These are phyloP conservation scores for Lutraria lutraria DNA, from an alignment of 2,888 invertebrate genomes.

Conservation along the genomic window DNA sequence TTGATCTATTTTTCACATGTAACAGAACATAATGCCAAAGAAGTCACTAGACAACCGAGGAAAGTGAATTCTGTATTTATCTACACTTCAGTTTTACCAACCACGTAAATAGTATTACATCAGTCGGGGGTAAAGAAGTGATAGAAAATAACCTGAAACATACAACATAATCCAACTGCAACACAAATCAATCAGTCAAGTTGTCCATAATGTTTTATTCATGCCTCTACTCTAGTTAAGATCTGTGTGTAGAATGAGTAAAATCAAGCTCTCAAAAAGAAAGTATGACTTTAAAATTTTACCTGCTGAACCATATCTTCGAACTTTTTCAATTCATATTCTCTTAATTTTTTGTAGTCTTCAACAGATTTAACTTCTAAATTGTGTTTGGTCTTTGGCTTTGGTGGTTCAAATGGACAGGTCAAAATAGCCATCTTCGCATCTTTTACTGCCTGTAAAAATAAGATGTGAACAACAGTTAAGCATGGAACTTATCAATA, in stretches of 20 bases:
- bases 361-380: conserved; percentile 98
- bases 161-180: too few relatives aligned
- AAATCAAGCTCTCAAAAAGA: too few relatives aligned
- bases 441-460: conserved; percentile 90
- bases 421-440: conserved; percentile 99
- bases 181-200: too few relatives aligned
- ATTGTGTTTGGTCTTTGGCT: conserved; percentile 99
- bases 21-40: conserved; percentile 11
- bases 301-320: conserved; percentile 94
- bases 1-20: background rate
- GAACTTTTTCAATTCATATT: conserved; percentile 98
- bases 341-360: conserved; percentile 96
- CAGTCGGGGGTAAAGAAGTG: conserved; percentile 20
- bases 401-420: conserved; percentile 99
- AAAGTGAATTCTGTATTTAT: conserved; percentile 21
- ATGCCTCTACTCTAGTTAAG: too few relatives aligned
- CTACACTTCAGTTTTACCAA: conserved; percentile 25
- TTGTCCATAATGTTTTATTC: too few relatives aligned
- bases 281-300: too few relatives aligned
- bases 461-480: background rate
- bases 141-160: background rate
- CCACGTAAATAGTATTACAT: conserved; percentile 18
- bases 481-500: too few relatives aligned
- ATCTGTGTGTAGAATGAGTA: too few relatives aligned
- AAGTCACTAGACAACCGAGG: background rate